Percentiles rank a stretch among this genome's conserved stretches.
These are phyloP conservation scores for Lithophane ornitopus DNA, from an alignment of 2,888 invertebrate species.

Conservation along the genomic window DNA sequence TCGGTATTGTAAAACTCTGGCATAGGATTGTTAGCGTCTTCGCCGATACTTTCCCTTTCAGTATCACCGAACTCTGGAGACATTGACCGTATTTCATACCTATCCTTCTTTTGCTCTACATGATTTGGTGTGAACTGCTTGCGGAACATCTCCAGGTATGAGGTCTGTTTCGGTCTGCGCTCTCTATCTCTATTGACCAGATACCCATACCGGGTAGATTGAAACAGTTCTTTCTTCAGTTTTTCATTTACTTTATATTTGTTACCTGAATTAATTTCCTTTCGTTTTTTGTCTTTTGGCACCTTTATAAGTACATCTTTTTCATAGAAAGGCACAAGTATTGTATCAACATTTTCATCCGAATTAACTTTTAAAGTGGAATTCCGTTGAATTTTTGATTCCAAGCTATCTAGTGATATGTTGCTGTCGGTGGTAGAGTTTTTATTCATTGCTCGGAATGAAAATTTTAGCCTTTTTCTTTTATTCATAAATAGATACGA, in stretches of 20 bases:
- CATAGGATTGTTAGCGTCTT: conserved; percentile 70
- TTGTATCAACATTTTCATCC: conserved; percentile 83
- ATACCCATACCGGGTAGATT: conserved; percentile 77
- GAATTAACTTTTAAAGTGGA: conserved; percentile 62
- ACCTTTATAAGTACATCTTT: conserved; percentile 87
- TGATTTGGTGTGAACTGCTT: conserved; percentile 78
- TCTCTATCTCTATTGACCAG: conserved; percentile 80
- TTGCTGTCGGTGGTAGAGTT: conserved; percentile 78
- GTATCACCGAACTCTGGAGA: conserved; percentile 87
- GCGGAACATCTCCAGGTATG: conserved; percentile 85
- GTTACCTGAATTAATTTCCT: conserved; percentile 63
- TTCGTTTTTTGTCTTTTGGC: conserved; percentile 77
- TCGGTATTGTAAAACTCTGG: conserved; percentile 84
- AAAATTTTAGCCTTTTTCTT: conserved; percentile 73
- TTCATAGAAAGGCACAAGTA: conserved; percentile 88
- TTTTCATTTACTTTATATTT: conserved; percentile 65
- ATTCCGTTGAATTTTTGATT: conserved; percentile 75
- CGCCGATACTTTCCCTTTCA: conserved; percentile 83
- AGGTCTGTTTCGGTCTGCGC: conserved; percentile 69
- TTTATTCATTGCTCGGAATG: conserved; percentile 77
- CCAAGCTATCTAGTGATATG: conserved; percentile 85
- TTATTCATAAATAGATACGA: conserved; percentile 80
- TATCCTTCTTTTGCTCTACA: conserved; percentile 62
- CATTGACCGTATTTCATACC: conserved; percentile 81
- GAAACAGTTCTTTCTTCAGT: conserved; percentile 66